Base-by-base conservation (phyloP, 1,140 invertebrate genomes). In the Drosophila nebulosa region DNA sequence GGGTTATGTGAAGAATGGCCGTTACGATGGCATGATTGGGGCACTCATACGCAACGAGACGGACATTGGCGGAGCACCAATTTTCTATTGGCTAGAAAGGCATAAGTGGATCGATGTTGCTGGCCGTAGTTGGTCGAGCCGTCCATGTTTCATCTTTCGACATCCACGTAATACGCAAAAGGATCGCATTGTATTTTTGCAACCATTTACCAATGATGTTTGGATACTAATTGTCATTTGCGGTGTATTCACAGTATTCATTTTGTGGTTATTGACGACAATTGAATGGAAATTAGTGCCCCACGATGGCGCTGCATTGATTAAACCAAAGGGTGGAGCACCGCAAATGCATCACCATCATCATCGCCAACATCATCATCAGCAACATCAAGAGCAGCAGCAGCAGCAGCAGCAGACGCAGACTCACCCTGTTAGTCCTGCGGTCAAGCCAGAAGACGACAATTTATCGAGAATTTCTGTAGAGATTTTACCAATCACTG, bases 21-120 rank as follows among this genome's bases (percentile, higher is more conserved):
- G 92, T 12, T 95, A 94, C 68, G 94, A 95, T 73, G 95, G 95
- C 3, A 93, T 95, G 90, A 92, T 95, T n/a, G 94, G 94, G 0
- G 92, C 93, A 0, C 91, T 95, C 63, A 91, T 93, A 53, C 89
- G 92, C 14, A 93, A 92, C 12, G 86, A 93, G 53, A 92, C 93
- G 2, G 95, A 96, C 70, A 92, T 95, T 39, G 93, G 94, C 12
- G 92, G 92, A 1, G 91, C 94, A 0, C 93, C 94, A 6, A 90
- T 95, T 53, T 94, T 94, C 80, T 93, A 93, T 60, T 92, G 93
- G 77, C 57, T 78, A 6, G 94, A 95, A 74, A 89, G 95, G 78
- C 75, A 93, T 2, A 91, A 93, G 64, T 92, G 93, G 59, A 91
- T 94, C 24, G 93, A 94, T 77, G 95, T 93, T 64, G 93, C 93